These are phyloP conservation scores for Dascyllus trimaculatus DNA, from an alignment of 2,113 vertebrate genomes.

Conservation along the genomic window DNA sequence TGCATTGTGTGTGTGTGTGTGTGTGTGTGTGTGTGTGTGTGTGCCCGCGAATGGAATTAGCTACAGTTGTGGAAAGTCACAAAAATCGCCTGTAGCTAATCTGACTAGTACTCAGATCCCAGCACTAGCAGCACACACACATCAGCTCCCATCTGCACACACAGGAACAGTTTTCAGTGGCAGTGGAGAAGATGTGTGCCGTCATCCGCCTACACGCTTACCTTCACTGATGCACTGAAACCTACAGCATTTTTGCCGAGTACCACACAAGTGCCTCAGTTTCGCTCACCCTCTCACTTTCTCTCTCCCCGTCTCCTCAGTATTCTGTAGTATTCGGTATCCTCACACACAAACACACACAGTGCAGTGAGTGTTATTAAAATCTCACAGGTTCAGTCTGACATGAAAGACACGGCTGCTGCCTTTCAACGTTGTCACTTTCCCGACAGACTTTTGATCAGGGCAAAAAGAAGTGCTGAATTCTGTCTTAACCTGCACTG, in stretches of 20 bases:
- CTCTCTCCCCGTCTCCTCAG: constrained; percentile 33
- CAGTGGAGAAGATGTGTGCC: constrained; percentile 50
- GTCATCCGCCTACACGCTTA: constrained; percentile 72
- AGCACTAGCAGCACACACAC: constrained; percentile 11
- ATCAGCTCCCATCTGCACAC: constrained; percentile 29
- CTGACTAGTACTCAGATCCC: constrained; percentile 44
- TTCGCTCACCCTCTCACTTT: constrained; percentile 56
- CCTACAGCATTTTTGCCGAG: constrained; percentile 55
- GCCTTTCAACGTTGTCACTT: background rate
- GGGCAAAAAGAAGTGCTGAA: background rate
- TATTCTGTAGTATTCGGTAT: background rate
- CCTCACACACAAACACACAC: background rate
- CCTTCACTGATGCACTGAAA: constrained; percentile 70
- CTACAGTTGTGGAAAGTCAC: constrained; percentile 33
- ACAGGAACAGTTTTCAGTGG: constrained; percentile 38
- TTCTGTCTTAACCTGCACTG: constrained; percentile 16
- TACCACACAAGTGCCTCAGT: constrained; percentile 54
- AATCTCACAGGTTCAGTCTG: constrained; percentile 8
- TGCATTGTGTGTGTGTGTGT: background rate
- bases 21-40: constrained; percentile 5
- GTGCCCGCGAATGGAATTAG: constrained; percentile 10
- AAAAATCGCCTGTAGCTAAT: constrained; percentile 35
- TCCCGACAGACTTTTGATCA: constrained; percentile 4
- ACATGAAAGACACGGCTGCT: background rate
- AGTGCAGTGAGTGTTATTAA: background rate